Base-by-base conservation (phyloP, 2,888 invertebrate genomes). In the Lasiommata megera region DNA sequence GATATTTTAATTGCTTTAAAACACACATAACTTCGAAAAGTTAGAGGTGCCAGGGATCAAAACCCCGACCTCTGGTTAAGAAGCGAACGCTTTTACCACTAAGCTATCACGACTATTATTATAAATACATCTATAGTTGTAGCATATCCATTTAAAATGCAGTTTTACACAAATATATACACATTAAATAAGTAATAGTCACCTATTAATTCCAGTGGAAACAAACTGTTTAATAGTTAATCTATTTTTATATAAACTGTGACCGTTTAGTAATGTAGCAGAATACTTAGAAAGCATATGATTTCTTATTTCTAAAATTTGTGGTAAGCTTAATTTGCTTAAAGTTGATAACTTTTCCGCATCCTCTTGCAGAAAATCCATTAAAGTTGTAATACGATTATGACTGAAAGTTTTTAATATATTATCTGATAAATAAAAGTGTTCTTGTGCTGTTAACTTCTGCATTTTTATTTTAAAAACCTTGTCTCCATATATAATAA, bases 291-390 rank as follows among this genome's bases (percentile, higher is more conserved):
- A 71, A 63, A 92, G 83, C 65, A 94, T 86, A 64, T 82, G 76
- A 72, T 74, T 82, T 67, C 85, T 79, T 54, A 86, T 70, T 28
- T 72, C 64, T 67, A 84, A 64, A 67, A 84, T 66, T 74, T 93
- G 91, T 69, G 91, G 83, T 63, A 92, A 82, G 47, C 77, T 76
- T 52, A 93, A 76, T 70, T 86, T 88, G 7, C 92, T 88, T 50
- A 92, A 67, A 12, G 71, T 72, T 36, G 85, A 74, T 61, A 94
- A 70, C 66, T 92, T 92, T 59, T 92, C 91, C 12, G 85, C 76
- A 68, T 93, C 92, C 69, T 92, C 89, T 65, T 88, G 77, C 58
- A 94, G 76, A 76, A 94, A 93, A 69, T 94, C 92, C 34, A 89
- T 70, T 38, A 92, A 76, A 8, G 93, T 93, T 60, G 71, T 80